Base-by-base conservation (phyloP, 2,888 invertebrate genomes). In the Leptopterna dolabrata region DNA sequence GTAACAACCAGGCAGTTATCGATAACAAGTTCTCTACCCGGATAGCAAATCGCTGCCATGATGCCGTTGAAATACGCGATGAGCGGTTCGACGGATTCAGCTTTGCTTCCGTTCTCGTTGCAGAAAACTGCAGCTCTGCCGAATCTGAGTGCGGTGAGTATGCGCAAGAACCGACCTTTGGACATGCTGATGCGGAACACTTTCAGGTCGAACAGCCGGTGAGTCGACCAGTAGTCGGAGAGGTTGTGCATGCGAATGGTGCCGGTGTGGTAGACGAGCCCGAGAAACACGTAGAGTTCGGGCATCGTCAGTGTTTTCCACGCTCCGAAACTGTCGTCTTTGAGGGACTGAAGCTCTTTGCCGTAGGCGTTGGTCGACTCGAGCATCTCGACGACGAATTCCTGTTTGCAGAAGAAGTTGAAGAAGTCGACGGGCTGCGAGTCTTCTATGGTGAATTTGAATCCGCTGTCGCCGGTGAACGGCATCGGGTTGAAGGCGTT, bases 161-260 rank as follows among this genome's bases (percentile, higher is more conserved):
- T 76, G 6, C 55, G 30, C 24, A 87, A 4, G 76, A 88, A 88
- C 24, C 88, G 82, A 27, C 87, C 55, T 13, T 70, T 73, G n/a
- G 76, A 13, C 88, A 88, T 87, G 36, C n/a, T 55, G 30, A 14
- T 16, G 0, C 87, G 45, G 36, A 88, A 87, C 16, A 81, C 30
- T 19, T 55, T 83, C 3, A 88, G 3, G 45, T 84, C 78, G 30
- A 88, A 87, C 16, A 87, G 47, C n/a, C 14, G 36, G 7, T 88
- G 63, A 11, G 41, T 47, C n/a, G 82, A 87, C 88, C 88, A 88
- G 51, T 88, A 88, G 47, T 88, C 88, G 3, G 70, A 55, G 0
- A 88, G 27, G 24, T 83, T 82, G 73, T 87, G 87, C 81, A 88
- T 71, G 30, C 83, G 47, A 3, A 88, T 87, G 16, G 88, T 88